phyloP scores from a whole-genome alignment of 2,888 invertebrate species.

The Eupithecia centaureata region DNA sequence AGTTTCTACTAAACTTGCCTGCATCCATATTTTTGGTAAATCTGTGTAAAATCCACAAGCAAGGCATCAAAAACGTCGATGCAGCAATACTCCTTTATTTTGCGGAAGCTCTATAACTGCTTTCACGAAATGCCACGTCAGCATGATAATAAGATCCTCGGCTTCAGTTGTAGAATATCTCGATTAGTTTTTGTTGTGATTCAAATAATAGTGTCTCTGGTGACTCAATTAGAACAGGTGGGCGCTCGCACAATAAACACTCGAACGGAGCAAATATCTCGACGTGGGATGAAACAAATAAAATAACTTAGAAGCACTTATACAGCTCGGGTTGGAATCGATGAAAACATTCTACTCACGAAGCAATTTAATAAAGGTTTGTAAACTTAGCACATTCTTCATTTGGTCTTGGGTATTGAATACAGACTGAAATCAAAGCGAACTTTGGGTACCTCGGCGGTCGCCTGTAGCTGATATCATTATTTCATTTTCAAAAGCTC shows the following conservation, averaged over 20 bases:
- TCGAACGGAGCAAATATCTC: not conserved
- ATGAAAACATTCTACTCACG: not conserved
- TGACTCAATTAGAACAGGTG: not conserved
- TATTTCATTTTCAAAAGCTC: too few relatives aligned
- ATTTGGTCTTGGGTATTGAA: not conserved
- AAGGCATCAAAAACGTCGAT: not conserved
- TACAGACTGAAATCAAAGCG: not conserved
- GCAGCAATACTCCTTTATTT: not conserved
- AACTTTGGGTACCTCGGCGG: not conserved
- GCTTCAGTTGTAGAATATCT: not conserved
- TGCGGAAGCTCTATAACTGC: not conserved
- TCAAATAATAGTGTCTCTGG: not conserved
- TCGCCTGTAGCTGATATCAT: too few relatives aligned
- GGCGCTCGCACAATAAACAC: not conserved
- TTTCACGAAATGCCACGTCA: not conserved
- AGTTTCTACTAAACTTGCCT: not conserved
- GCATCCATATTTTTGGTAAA: not conserved
- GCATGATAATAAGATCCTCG: not conserved
- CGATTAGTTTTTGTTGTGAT: not conserved
- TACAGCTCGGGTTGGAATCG: not conserved
- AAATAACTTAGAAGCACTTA: not conserved
- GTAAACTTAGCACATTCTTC: not conserved
- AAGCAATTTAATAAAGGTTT: not conserved
- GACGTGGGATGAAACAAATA: not conserved
- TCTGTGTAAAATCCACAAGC: not conserved